Conservation (phyloP, 2,888 invertebrate species). For the Calliopum simillimum region DNA sequence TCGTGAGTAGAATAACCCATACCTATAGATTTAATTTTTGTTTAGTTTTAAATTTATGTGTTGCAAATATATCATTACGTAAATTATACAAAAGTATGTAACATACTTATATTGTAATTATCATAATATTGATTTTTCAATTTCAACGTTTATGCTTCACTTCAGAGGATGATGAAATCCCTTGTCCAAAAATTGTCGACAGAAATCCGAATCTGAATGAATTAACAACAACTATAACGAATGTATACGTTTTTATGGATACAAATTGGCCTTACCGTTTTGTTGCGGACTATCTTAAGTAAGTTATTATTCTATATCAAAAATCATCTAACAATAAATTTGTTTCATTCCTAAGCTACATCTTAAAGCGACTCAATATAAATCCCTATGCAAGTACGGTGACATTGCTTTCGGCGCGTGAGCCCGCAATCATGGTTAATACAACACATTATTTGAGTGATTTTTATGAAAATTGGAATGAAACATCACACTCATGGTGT, state of each 20-base stretch:
- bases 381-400: constrained; percentile 76
- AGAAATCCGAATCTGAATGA: constrained; percentile 51
- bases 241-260: constrained; percentile 78
- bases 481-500: constrained; percentile 68
- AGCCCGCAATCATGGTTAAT: constrained; percentile 74
- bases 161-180: no score
- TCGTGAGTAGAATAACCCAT: no score
- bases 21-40: no score
- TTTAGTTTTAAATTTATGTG: no score
- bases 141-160: no score
- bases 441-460: constrained; percentile 73
- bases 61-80: no score
- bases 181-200: no score
- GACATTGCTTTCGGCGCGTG: constrained; percentile 75
- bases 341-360: constrained; percentile 60
- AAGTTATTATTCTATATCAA: constrained; percentile 53
- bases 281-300: constrained; percentile 74
- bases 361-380: constrained; percentile 75
- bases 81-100: no score
- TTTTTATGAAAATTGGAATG: constrained; percentile 74
- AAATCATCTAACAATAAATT: not conserved
- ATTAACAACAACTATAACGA: constrained; percentile 67
- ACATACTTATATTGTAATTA: no score
- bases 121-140: no score
- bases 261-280: constrained; percentile 73